Evolutionary conservation across 2,888 invertebrate species (phyloP).

Genomic region (Protonemura montana): DNA sequence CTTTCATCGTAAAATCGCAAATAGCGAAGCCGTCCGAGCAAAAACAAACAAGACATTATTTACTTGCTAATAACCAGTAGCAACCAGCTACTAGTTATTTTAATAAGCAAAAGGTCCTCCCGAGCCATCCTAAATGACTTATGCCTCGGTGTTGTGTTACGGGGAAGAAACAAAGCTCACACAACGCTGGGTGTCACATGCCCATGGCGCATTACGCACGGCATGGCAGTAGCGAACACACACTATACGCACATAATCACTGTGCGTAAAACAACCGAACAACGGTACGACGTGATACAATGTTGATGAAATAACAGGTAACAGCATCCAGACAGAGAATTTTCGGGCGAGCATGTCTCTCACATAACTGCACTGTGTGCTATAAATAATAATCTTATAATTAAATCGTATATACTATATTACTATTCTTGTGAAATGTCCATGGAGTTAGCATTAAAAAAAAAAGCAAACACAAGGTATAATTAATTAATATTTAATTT

Average conservation of each 20-base stretch:
- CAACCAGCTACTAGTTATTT: neutral
- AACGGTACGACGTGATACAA: neutral
- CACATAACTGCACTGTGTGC: neutral
- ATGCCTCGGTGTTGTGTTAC: neutral
- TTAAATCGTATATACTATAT: conserved; percentile 2
- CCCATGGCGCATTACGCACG: neutral
- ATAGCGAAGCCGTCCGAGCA: too few species aligned
- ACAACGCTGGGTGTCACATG: neutral
- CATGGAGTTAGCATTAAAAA: neutral
- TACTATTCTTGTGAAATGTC: neutral
- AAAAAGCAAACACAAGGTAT: neutral
- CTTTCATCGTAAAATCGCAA: neutral
- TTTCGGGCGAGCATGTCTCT: neutral
- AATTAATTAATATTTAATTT: conserved; percentile 5
- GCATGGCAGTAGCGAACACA: neutral
- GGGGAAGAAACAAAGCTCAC: neutral
- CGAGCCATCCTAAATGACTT: neutral
- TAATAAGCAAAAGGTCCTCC: neutral
- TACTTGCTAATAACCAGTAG: neutral
- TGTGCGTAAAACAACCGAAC: neutral
- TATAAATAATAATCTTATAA: conserved; percentile 12
- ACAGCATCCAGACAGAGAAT: neutral
- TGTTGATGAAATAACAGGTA: neutral
- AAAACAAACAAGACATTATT: neutral
- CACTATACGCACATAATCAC: neutral